Evolutionary conservation across 2,797 vertebrate species (phyloP), one percentile per base, ranked within the genome.

Genomic region (Clarias laeviceps): DNA sequence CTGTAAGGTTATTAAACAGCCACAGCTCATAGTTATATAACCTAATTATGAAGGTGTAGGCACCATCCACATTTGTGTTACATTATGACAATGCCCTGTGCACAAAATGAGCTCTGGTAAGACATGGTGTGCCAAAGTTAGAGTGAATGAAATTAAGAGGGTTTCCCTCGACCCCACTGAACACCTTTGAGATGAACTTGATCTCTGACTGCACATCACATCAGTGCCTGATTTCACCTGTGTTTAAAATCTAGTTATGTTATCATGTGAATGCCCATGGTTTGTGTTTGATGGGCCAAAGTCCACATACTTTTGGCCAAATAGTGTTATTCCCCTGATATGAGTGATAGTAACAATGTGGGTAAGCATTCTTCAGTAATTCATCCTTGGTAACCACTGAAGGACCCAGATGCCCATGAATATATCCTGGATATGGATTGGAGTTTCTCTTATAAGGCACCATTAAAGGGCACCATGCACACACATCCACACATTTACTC

Each of bases 1-100:
- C 90, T 90, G 86, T 80, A 34, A 34, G 66, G 62, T 66, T 88
- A 82, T 88, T 92, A 90, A 90, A 89, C 88, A 90, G 88, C 85
- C 83, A 74, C 56, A 82, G n/a, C 45, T 57, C 18, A 7, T 34
- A 59, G 29, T 56, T 59, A 56, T 76, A 56, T 77, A 59, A 57
- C 9, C 18, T 77, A 22, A 77, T 77, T 32, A 32, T 9, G n/a
- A 56, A 20, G 12, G 50, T 34, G 9, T 22, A 22, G 11, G 20
- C 37, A 50, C 24, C 40, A 54, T 77, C 17, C 1, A 6, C 20
- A 78, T 15, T 22, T 27, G 22, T n/a, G 12, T 56, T 74, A 18
- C n/a, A 59, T 34, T 18, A 24, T 14, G 17, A 78, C 29, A 45
- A 0, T 61, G 18, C 8, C 11, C 1, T 74, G 50, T 29, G 50